These are phyloP conservation scores for Percopsis omiscomaycus DNA, from an alignment of 2,797 vertebrate species.

Conservation along the genomic window DNA sequence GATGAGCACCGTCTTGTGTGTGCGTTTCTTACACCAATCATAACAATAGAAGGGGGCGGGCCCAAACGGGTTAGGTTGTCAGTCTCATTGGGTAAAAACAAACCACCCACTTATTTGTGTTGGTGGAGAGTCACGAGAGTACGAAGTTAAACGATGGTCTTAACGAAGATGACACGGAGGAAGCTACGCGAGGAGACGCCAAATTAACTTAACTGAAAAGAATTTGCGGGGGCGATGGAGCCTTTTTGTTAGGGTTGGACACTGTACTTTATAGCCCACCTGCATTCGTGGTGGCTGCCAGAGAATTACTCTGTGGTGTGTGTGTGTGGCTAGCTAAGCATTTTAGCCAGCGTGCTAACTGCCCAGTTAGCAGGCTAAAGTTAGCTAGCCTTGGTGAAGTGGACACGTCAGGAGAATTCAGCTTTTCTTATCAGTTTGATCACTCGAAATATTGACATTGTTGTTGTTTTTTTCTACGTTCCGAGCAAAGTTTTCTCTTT, in stretches of 20 bases:
- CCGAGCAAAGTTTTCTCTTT: too few relatives aligned
- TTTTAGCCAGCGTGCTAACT: slow-evolving; percentile 48
- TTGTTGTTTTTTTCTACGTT: too few relatives aligned
- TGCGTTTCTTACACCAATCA: slow-evolving; percentile 67
- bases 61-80: slow-evolving; percentile 72
- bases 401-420: slow-evolving; percentile 19
- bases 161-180: slow-evolving; percentile 19
- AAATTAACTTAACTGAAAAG: not conserved
- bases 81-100: slow-evolving; percentile 70
- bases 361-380: slow-evolving; percentile 30
- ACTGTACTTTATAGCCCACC: slow-evolving; percentile 23
- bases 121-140: slow-evolving; percentile 59
- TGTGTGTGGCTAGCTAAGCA: slow-evolving; percentile 23
- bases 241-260: not conserved
- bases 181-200: slow-evolving; percentile 16
- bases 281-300: slow-evolving; percentile 13
- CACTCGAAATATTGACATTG: too few relatives aligned
- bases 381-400: slow-evolving; percentile 53
- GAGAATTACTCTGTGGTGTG: not conserved
- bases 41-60: slow-evolving; percentile 52
- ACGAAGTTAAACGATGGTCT: slow-evolving; percentile 56
- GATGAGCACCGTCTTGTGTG: slow-evolving; percentile 28
- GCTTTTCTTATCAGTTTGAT: not conserved
- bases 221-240: not conserved
- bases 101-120: slow-evolving; percentile 67